Evolutionary conservation across 2,113 vertebrate species (phyloP).

Genomic region (Mobula birostris): DNA sequence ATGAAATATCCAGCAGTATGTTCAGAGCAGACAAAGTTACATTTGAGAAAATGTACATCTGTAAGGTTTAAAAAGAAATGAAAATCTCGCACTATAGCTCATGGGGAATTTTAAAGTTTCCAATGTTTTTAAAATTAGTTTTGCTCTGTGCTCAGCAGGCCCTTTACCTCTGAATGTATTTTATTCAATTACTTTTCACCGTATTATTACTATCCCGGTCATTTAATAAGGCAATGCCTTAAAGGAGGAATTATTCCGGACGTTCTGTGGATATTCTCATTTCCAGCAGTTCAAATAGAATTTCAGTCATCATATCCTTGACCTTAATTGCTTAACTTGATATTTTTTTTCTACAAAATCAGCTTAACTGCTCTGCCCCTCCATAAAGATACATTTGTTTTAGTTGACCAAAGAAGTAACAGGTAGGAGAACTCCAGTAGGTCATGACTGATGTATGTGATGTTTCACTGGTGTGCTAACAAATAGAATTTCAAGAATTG

Average conservation of each 20-base stretch:
- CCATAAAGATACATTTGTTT: not conserved
- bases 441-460: too few relatives aligned
- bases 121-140: not conserved
- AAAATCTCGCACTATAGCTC: not conserved
- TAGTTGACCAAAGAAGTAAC: not conserved
- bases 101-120: not conserved
- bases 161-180: too few relatives aligned
- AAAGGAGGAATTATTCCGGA: not conserved
- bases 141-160: too few relatives aligned
- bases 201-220: too few relatives aligned
- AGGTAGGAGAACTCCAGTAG: not conserved
- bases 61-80: not conserved
- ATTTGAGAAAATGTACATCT: not conserved
- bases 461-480: not conserved
- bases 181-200: too few relatives aligned
- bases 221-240: not conserved
- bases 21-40: not conserved
- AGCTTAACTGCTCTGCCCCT: not conserved
- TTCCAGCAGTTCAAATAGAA: not conserved
- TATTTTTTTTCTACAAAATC: not conserved
- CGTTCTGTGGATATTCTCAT: not conserved
- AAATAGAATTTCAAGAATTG: not conserved
- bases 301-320: not conserved
- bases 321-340: not conserved
- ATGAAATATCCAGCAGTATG: not conserved